Evolutionary conservation across 2,113 vertebrate species (phyloP), one percentile per base, ranked within the genome.

Genomic region (Donacobius atricapilla): DNA sequence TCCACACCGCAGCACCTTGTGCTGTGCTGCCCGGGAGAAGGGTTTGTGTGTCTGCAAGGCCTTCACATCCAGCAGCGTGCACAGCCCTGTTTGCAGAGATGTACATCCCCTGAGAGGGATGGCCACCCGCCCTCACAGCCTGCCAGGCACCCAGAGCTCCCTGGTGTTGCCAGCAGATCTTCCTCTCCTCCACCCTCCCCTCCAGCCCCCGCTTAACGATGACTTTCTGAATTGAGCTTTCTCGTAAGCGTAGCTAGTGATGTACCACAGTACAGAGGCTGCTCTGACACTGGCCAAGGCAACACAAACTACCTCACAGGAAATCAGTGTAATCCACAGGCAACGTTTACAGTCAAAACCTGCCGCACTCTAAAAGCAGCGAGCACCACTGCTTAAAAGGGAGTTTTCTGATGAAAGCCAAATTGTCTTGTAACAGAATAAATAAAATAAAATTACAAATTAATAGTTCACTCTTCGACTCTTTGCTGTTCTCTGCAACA

Each of bases 11-110:
- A 78, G 81, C 92, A 85, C 27, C 93, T 65, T 3, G 42, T 39
- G 31, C 87, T 61, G 64, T 7, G 80, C 91, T 82, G 66, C 88
- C 75, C 4, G 2, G 56, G 7, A 77, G 75, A 71, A 91, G 18
- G 48, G 47, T 86, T 56, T 83, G 88, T 75, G 84, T 94, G 96
- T 92, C 95, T 76, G 58, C 60, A 68, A 90, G 95, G 51, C 50
- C 71, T 58, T 77, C 83, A 12, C 66, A 82, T 33, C 53, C 78
- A 53, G 83, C 82, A 78, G 95, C 91, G 87, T 91, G 95, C 83
- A 33, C 65, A n/a, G 89, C 94, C 90, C 94, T 94, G 93, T 44
- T 13, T 22, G 65, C 73, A 70, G 80, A 42, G 70, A 71, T 4
- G 3, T 44, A 50, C 1, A 1, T 53, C 44, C 77, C 75, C 69